Evolutionary conservation across 2,797 vertebrate genomes (phyloP), one percentile per base, ranked within the genome.

Genomic region (Phrynocephalus vlangalii): DNA sequence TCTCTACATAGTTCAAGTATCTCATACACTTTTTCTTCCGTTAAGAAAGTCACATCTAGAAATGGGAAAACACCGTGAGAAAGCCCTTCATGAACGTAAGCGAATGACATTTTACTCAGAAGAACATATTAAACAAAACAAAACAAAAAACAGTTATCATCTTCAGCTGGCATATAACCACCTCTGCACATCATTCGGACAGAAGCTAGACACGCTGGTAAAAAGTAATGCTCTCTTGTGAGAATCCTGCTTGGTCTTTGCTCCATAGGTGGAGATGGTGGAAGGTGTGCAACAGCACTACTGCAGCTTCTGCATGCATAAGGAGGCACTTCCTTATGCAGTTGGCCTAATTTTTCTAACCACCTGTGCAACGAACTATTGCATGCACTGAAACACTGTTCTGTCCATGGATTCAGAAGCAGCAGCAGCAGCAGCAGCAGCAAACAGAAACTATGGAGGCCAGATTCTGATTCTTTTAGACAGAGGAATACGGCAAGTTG

Each of bases 1-100:
- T 98, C 98, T 94, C 98, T 95, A 85, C 99, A 99, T 88, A 97
- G 91, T 84, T 97, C 97, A 95, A 99, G 96, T 94, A 99, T 99
- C 94, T 96, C 98, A 92, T 97, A 98, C 44, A 99, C 96, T 20
- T 96, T 97, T 83, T 98, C 98, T 94, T 99, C 99, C 4, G 98
- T 99, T 91, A 99, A 96, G 95, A 97, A 97, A 93, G 97, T 97
- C 94, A 99, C 96, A 97, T 99, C 99, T 99, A 91, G 22, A 93
- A 93, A 94, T 91, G 90, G 24, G n/a, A 78, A 60, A 88, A 63
- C 88, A 56, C 15, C 26, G 82, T 83, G 82, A 85, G 66, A 7
- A 50, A 22, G 83, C 63, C 33, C 79, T 73, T 26, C 11, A 70
- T 78, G 86, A 76, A 60, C 13, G 84, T 18, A 87, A 79, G 63